Evolutionary conservation across 1,140 invertebrate genomes (phyloP).

Genomic region (Doryteuthis pealeii): DNA sequence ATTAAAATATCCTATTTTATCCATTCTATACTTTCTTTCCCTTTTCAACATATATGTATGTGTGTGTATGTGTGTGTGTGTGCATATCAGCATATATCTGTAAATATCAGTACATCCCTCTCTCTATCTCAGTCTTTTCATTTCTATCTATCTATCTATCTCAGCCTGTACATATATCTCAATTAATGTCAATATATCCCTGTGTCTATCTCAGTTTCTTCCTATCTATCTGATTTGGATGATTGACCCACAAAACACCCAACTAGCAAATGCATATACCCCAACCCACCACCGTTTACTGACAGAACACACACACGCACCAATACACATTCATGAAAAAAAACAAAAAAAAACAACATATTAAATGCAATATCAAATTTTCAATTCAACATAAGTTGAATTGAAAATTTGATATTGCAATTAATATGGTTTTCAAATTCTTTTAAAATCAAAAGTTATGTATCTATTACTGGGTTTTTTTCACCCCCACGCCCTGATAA

Average conservation of each 20-base stretch:
- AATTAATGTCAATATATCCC: no score
- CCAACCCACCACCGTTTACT: background rate
- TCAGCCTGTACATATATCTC: no score
- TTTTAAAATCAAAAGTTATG: no score
- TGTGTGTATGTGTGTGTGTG: conserved; percentile 14
- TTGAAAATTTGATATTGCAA: no score
- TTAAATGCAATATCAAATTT: background rate
- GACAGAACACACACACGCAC: no score
- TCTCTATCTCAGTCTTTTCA: background rate
- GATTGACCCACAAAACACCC: background rate
- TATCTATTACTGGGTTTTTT: no score
- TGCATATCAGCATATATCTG: background rate
- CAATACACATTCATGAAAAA: background rate
- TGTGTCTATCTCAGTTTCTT: no score
- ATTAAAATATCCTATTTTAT: no score
- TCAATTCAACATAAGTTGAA: no score
- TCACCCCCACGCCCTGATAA: no score
- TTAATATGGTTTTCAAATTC: no score
- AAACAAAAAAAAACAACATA: background rate
- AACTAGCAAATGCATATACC: background rate
- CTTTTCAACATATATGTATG: background rate
- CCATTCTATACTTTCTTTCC: background rate
- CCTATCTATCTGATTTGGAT: background rate
- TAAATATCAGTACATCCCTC: no score
- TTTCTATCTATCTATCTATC: background rate